Percentiles rank a stretch among this genome's conserved stretches.
phyloP scores from a whole-genome alignment of 1,140 invertebrate species.

The Tetramorium alpestre region DNA sequence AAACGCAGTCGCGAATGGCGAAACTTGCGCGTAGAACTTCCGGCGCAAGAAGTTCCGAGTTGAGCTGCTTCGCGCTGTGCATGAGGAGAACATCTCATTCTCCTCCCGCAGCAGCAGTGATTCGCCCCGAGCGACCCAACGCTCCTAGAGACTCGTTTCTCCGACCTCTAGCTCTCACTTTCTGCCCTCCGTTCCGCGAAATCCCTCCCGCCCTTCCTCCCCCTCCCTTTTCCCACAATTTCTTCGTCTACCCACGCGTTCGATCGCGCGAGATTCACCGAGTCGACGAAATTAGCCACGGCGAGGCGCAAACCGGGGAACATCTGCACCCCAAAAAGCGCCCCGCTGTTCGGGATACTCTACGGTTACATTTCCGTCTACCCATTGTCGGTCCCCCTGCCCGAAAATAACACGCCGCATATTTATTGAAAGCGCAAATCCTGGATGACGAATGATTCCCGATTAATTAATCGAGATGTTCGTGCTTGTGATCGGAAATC shows the following conservation, averaged over 20 bases:
- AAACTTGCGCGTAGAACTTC: slow-evolving; percentile 46
- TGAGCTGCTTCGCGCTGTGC: background rate
- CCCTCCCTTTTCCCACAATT: background rate
- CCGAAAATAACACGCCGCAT: background rate
- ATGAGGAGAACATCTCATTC: slow-evolving; percentile 3
- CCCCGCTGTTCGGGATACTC: background rate
- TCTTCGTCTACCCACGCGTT: slow-evolving; percentile 38
- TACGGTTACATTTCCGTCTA: slow-evolving; percentile 24
- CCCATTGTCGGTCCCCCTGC: background rate
- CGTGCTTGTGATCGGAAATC: background rate
- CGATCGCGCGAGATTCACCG: slow-evolving; percentile 56
- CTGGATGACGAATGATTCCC: background rate
- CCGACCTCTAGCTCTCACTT: slow-evolving; percentile 33
- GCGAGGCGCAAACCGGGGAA: background rate
- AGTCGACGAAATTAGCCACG: slow-evolving; percentile 41
- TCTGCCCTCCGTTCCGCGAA: slow-evolving; percentile 24
- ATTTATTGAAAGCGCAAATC: background rate
- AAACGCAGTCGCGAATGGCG: slow-evolving; percentile 2
- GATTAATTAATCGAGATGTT: background rate
- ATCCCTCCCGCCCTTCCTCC: background rate
- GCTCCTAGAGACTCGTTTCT: background rate
- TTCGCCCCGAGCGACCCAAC: slow-evolving; percentile 7
- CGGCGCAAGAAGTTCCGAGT: slow-evolving; percentile 10
- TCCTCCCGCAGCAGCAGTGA: background rate
- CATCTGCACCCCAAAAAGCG: slow-evolving; percentile 35